These are phyloP conservation scores for Psilopogon haemacephalus DNA, from an alignment of 2,113 vertebrate species.

Conservation along the genomic window DNA sequence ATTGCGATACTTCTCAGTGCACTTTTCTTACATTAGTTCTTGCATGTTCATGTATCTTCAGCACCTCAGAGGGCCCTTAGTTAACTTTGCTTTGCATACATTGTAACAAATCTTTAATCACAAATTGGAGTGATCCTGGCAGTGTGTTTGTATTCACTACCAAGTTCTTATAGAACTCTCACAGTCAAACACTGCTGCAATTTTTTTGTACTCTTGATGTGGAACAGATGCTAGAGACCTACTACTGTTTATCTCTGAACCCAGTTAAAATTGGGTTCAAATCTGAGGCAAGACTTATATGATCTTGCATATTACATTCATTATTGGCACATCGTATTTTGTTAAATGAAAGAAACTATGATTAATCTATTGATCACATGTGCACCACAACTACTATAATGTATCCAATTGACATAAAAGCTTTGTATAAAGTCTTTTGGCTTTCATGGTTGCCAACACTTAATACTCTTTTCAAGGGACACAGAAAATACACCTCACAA, in stretches of 20 bases:
- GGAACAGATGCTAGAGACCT: not conserved
- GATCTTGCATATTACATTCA: not conserved
- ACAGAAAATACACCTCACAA: not conserved
- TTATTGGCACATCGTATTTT: not conserved
- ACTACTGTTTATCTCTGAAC: not conserved
- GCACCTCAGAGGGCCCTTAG: not conserved
- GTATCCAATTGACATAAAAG: not conserved
- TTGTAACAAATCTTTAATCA: not conserved
- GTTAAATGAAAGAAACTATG: not conserved
- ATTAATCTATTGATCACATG: not conserved
- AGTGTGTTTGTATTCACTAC: not conserved
- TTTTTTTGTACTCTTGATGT: not conserved
- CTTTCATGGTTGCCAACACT: not conserved
- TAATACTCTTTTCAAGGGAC: not conserved
- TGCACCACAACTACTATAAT: not conserved
- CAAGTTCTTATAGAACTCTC: not conserved
- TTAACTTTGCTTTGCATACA: not conserved
- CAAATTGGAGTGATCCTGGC: not conserved
- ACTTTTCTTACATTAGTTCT: fast-evolving
- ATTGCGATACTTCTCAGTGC: not conserved
- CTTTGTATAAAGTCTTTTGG: not conserved
- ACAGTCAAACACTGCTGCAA: not conserved
- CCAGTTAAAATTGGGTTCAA: not conserved
- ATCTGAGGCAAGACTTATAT: not conserved
- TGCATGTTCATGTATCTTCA: not conserved